Evolutionary conservation across 2,113 vertebrate species (phyloP).

Genomic region (Cephalopholis sonnerati): DNA sequence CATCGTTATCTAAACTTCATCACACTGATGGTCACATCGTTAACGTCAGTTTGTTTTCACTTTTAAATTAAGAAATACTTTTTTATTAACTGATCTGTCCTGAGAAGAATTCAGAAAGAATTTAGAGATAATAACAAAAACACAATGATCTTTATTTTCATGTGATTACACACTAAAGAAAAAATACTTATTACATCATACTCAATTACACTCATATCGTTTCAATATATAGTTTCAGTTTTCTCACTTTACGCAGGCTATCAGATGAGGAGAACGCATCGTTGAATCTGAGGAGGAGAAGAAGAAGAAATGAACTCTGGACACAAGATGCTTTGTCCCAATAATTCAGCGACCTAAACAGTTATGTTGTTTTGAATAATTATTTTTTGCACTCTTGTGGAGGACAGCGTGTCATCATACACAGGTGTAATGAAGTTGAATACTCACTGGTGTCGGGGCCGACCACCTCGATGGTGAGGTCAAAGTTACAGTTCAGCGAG

Average conservation of each 20-base stretch:
- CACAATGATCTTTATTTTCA: too few relatives aligned
- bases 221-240: background rate
- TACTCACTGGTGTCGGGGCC: slow-evolving; percentile 5
- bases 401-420: background rate
- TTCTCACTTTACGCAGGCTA: slow-evolving; percentile 93
- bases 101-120: background rate
- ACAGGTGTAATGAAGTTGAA: background rate
- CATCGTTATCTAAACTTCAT: background rate
- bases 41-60: background rate
- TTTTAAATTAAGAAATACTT: too few relatives aligned
- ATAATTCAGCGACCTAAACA: too few relatives aligned
- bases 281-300: slow-evolving; percentile 61
- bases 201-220: too few relatives aligned
- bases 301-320: background rate
- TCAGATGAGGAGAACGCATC: slow-evolving; percentile 73
- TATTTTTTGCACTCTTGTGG: background rate
- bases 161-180: too few relatives aligned
- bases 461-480: slow-evolving; percentile 74
- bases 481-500: slow-evolving; percentile 87
- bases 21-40: background rate
- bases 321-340: too few relatives aligned
- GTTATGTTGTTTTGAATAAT: background rate
- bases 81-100: background rate
- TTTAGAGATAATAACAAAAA: too few relatives aligned
- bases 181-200: too few relatives aligned